Base-by-base conservation (phyloP, 2,888 invertebrate species). In the Megamerina dolium region DNA sequence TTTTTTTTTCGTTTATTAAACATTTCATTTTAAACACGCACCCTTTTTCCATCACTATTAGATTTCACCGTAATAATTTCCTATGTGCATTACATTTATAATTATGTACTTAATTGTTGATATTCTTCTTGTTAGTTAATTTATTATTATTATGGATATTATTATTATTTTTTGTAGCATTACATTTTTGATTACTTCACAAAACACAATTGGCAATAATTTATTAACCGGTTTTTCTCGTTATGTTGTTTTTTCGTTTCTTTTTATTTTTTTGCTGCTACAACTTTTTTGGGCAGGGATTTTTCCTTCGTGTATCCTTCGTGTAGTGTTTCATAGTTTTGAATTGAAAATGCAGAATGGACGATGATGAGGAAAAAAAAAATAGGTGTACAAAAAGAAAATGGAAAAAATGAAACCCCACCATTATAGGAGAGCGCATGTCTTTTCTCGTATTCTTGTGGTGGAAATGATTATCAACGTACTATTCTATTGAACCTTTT, bases 181-280 rank as follows among this genome's bases (percentile, higher is more conserved):
- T n/a, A n/a, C n/a, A n/a, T n/a, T n/a, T n/a, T n/a, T n/a, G n/a
- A n/a, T n/a, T n/a, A n/a, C n/a, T n/a, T n/a, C n/a, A n/a, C n/a
- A n/a, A n/a, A n/a, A n/a, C n/a, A 37, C 46, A 47, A 51, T 49
- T 60, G 55, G 54, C 60, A 37, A 59, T 60, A 63, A 62, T 61
- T 64, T 64, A 61, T 63, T 62, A 64, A 65, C 64, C 64, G 64
- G 64, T 65, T 66, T 62, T 64, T 55, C 57, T 56, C 54, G 58
- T 50, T 40, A 44, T 49, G 30, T 38, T 39, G 32, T 38, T 38
- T 39, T 21, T 21, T 29, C 43, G 30, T 23, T 45, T 23, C 35
- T 46, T 52, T 50, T 53, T 49, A 52, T 50, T 64, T 59, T 52
- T 60, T 63, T 64, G 61, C 63, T 60, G 61, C 55, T 53, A 57